These are phyloP conservation scores for Rousettus leschenaultii DNA, from an alignment of 2,113 vertebrate species.

Conservation along the genomic window DNA sequence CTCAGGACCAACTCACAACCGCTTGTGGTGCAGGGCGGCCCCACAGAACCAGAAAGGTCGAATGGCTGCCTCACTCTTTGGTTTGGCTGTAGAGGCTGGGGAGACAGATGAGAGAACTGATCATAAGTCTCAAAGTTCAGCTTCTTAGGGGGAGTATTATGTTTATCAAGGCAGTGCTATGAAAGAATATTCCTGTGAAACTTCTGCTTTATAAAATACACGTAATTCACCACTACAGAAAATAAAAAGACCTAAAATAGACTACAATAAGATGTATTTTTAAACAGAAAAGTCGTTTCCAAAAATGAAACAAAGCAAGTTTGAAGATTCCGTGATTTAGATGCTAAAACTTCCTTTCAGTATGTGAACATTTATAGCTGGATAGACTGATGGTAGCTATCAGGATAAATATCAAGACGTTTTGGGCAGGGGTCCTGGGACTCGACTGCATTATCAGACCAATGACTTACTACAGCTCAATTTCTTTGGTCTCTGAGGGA, in stretches of 20 bases:
- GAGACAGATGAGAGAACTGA: neutral
- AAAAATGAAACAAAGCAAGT: neutral
- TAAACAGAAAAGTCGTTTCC: neutral
- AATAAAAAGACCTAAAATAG: neutral
- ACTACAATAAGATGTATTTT: neutral
- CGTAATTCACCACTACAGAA: neutral
- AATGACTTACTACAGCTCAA: neutral
- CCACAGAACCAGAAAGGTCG: rapidly evolving
- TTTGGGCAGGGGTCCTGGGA: neutral
- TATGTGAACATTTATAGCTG: neutral
- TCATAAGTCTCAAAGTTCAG: neutral
- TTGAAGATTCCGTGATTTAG: neutral
- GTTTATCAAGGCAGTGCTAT: neutral
- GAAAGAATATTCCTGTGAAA: neutral
- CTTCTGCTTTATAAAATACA: neutral
- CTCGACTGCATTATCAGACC: too few species aligned
- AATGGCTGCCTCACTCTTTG: neutral
- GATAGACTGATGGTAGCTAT: neutral
- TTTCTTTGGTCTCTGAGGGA: neutral
- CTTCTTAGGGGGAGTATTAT: neutral
- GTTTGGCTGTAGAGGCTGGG: neutral
- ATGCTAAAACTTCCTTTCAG: neutral
- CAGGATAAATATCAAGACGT: neutral
- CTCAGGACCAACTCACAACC: neutral
- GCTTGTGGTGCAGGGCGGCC: neutral